A percentile compares a stretch with the other conserved stretches of the same genome.
These are phyloP conservation scores for Aethes cnicana DNA, from an alignment of 2,888 invertebrate species.

Conservation along the genomic window DNA sequence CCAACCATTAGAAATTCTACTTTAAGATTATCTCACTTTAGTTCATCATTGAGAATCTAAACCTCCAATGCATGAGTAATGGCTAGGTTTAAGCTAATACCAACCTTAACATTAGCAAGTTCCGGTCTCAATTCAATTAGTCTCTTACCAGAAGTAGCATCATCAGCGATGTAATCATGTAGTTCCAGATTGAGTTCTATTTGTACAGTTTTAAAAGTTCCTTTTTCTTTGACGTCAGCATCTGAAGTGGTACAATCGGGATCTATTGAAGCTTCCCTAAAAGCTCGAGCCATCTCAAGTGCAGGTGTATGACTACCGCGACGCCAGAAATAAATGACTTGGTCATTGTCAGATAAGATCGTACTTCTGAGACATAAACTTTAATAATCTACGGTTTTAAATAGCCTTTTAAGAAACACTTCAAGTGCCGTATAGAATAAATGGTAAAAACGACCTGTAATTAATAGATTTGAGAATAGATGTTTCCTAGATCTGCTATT, in stretches of 20 bases:
- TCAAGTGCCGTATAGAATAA: not conserved
- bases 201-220: constrained; percentile 32
- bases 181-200: constrained; percentile 36
- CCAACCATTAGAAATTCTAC: constrained; percentile 36
- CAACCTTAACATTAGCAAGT: constrained; percentile 35
- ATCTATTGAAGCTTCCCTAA: constrained; percentile 71
- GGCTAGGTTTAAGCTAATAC: constrained; percentile 35
- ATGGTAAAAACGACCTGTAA: constrained; percentile 1
- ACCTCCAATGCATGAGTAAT: constrained; percentile 38
- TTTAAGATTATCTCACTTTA: constrained; percentile 19
- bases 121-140: constrained; percentile 45
- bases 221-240: constrained; percentile 36
- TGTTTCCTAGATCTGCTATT: no score
- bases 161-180: constrained; percentile 53
- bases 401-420: constrained; percentile 22
- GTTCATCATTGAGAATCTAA: constrained; percentile 36
- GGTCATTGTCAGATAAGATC: constrained; percentile 73
- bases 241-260: constrained; percentile 67
- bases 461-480: no score
- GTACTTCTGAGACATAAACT: constrained; percentile 39
- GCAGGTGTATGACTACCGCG: constrained; percentile 78
- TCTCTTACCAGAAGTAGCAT: constrained; percentile 50
- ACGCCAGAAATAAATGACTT: constrained; percentile 79
- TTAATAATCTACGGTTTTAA: constrained; percentile 11
- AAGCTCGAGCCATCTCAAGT: constrained; percentile 73